phyloP scores from a whole-genome alignment of 2,113 vertebrate species.

The Hydropotes inermis region DNA sequence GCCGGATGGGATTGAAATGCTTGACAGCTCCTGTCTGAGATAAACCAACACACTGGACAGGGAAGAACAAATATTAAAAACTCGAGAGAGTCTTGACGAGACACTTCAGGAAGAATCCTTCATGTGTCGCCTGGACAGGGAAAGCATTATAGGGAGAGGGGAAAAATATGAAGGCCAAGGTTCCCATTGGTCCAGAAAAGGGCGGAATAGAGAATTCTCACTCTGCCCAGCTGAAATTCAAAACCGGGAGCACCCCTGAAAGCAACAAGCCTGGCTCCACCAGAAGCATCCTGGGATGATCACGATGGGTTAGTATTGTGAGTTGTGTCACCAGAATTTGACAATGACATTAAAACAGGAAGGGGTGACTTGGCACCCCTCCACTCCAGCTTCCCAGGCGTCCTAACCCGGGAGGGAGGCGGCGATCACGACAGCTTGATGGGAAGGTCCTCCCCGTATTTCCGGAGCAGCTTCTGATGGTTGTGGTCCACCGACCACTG shows the following conservation, averaged over 20 bases:
- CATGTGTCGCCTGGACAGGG: neutral
- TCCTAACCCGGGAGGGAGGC: neutral
- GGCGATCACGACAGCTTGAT: constrained; percentile 81
- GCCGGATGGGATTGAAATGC: neutral
- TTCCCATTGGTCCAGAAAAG: neutral
- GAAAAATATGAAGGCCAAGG: neutral
- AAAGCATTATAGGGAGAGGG: neutral
- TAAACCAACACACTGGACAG: neutral
- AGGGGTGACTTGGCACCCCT: neutral
- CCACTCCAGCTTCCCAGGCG: neutral
- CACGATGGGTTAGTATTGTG: neutral
- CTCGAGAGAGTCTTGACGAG: neutral
- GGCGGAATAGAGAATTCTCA: neutral
- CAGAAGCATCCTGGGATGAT: neutral
- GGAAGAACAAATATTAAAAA: constrained; percentile 7
- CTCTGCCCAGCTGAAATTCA: neutral
- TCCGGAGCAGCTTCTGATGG: constrained; percentile 93
- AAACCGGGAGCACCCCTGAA: neutral
- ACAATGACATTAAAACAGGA: neutral
- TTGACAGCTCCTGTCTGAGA: neutral
- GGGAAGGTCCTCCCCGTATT: constrained; percentile 89
- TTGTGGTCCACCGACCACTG: constrained; percentile 96
- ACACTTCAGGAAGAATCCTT: neutral
- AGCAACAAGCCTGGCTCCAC: neutral
- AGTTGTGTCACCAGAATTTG: neutral